Base-by-base conservation (phyloP, 1,140 invertebrate genomes). In the Whitmania pigra region DNA sequence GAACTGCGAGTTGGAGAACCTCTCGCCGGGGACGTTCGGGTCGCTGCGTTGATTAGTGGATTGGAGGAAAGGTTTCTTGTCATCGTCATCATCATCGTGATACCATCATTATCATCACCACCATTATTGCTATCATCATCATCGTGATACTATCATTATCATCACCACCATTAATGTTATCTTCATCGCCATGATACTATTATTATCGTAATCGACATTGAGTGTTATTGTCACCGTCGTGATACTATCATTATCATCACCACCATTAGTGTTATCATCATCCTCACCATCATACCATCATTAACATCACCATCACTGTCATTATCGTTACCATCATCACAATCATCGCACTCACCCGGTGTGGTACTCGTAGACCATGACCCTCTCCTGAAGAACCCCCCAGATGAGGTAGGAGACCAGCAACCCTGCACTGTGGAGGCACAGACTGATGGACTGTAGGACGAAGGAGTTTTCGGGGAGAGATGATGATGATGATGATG, bases 1-100 rank as follows among this genome's bases (percentile, higher is more conserved):
- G 83, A 97, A 95, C 79, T 96, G 93, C 0, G 93, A 94, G 82
- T 97, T 92, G 78, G 87, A 88, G 80, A 96, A 97, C 72, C 73
- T 78, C 72, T 87, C 85, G 40, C 81, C 81, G 29, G 63, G 40
- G 6, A 70, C 54, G 0, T 49, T 75, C 5, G 71, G 76, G 20
- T 76, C 77, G 27, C 72, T 75, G 22, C n/a, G n/a, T n/a, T 18
- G 15, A n/a, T 63, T n/a, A 7, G 57, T 15, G 18, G 57, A 63
- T 63, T 63, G 1, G 9, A 20, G 22, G 11, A 31, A 31, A 63
- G 11, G 29, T 63, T 2, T 57, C 2, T n/a, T 5, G 20, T 57
- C 9, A 9, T 57, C 54, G 9, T n/a, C 20, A 9, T 9, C 9
- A 5, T 57, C 54, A 25, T 4, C 9, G 54, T n/a, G n/a, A n/a